These are phyloP conservation scores for Leucophora obtusa DNA, from an alignment of 2,888 invertebrate species.

Conservation along the genomic window DNA sequence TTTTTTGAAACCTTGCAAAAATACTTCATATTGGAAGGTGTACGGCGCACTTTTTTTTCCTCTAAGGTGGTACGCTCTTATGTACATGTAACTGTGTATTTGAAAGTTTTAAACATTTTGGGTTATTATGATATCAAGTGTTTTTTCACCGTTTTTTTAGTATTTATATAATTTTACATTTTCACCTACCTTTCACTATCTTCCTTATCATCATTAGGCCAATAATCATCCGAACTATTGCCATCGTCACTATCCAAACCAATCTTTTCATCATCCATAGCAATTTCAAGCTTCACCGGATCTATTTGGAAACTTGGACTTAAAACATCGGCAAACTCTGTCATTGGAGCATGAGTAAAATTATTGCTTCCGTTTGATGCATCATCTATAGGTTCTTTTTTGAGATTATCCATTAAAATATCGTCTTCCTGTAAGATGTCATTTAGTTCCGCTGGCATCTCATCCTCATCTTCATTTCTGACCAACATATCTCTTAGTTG, in stretches of 20 bases:
- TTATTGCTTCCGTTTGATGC: not conserved
- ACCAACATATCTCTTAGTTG: conserved; percentile 29
- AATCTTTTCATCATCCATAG: conserved; percentile 13
- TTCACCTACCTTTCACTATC: conserved; percentile 40
- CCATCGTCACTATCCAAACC: not conserved
- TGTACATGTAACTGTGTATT: too few relatives aligned
- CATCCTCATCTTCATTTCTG: conserved; percentile 35
- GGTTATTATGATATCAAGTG: too few relatives aligned
- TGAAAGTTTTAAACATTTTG: too few relatives aligned
- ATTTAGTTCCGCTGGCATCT: not conserved
- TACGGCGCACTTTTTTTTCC: too few relatives aligned
- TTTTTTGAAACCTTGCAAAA: too few relatives aligned
- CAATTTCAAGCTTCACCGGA: conserved; percentile 39
- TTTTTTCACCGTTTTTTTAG: too few relatives aligned
- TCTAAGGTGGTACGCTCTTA: too few relatives aligned
- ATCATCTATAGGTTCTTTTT: conserved; percentile 46
- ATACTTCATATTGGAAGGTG: too few relatives aligned
- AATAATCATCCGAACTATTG: conserved; percentile 51
- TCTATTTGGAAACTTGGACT: conserved; percentile 27
- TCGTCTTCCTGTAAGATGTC: conserved; percentile 31
- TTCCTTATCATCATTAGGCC: conserved; percentile 47
- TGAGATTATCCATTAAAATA: conserved; percentile 34
- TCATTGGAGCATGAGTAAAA: not conserved
- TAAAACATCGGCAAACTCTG: not conserved
- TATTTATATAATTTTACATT: not conserved